These are phyloP conservation scores for Diplodus puntazzo DNA, from an alignment of 2,797 vertebrate species.

Conservation along the genomic window DNA sequence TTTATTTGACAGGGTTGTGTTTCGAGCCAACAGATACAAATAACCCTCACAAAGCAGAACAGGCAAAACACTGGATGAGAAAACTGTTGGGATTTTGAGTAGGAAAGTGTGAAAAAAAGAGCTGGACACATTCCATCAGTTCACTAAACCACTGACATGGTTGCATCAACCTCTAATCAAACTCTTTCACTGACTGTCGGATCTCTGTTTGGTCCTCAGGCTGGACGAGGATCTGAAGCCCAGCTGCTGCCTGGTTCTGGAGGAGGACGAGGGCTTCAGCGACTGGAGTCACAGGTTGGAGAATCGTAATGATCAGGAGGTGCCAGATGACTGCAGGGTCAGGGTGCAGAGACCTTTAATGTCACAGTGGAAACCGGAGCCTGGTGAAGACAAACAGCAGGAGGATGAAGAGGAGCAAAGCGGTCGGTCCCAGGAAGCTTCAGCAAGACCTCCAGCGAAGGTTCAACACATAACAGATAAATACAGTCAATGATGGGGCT, in stretches of 20 bases:
- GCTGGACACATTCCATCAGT: not conserved
- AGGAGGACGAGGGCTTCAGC: constrained; percentile 94
- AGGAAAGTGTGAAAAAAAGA: not conserved
- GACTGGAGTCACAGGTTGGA: constrained; percentile 92
- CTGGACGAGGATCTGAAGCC: constrained; percentile 82
- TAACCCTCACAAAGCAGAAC: no score
- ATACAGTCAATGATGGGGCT: not conserved
- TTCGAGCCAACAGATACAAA: no score
- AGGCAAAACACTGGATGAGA: no score
- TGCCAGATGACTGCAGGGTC: constrained; percentile 30
- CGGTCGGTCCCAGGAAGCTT: constrained; percentile 33
- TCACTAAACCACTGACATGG: not conserved
- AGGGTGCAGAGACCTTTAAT: constrained; percentile 24
- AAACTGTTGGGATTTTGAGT: no score
- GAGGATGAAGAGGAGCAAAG: constrained; percentile 30
- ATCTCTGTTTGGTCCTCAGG: constrained; percentile 64
- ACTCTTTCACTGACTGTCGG: not conserved
- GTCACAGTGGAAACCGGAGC: constrained; percentile 27
- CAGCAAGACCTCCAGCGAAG: constrained; percentile 58
- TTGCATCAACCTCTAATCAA: not conserved
- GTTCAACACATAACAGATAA: constrained; percentile 14
- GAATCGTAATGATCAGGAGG: constrained; percentile 75
- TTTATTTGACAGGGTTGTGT: no score
- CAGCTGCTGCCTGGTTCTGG: constrained; percentile 79
- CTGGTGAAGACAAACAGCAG: constrained; percentile 36